Evolutionary conservation across 2,797 vertebrate genomes (phyloP).

Genomic region (Hemibagrus guttatus): DNA sequence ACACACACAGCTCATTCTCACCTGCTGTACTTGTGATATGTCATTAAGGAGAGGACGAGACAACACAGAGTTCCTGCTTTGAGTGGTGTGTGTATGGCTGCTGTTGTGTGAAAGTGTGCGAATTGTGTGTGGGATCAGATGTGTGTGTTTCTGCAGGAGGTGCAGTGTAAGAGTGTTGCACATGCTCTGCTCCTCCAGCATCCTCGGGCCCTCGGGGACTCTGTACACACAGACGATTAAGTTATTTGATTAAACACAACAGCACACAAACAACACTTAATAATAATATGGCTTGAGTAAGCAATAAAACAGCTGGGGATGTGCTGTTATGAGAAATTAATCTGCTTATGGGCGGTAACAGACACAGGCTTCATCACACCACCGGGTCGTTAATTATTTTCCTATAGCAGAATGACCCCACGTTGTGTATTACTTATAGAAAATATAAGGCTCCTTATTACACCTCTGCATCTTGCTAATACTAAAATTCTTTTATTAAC

Average conservation of each 20-base stretch:
- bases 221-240: not conserved
- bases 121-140: not conserved
- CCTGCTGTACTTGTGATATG: not conserved
- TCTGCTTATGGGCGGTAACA: not conserved
- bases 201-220: constrained; percentile 49
- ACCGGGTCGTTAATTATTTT: not conserved
- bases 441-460: not conserved
- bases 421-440: not conserved
- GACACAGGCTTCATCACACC: not conserved
- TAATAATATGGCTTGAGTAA: not conserved
- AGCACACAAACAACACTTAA: not conserved
- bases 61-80: not conserved
- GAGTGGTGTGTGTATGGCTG: not conserved
- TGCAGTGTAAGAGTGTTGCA: constrained; percentile 67
- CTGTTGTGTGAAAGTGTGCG: not conserved
- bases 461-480: not conserved
- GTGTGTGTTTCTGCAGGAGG: constrained; percentile 58
- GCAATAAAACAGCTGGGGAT: not conserved
- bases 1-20: not conserved
- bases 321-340: not conserved
- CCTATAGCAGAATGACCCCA: not conserved
- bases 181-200: constrained; percentile 65
- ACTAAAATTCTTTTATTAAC: too few species aligned
- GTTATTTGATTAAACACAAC: not conserved
- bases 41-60: not conserved